Evolutionary conservation across 1,140 invertebrate genomes (phyloP), one percentile per base, ranked within the genome.

Genomic region (Babylonia areolata): DNA sequence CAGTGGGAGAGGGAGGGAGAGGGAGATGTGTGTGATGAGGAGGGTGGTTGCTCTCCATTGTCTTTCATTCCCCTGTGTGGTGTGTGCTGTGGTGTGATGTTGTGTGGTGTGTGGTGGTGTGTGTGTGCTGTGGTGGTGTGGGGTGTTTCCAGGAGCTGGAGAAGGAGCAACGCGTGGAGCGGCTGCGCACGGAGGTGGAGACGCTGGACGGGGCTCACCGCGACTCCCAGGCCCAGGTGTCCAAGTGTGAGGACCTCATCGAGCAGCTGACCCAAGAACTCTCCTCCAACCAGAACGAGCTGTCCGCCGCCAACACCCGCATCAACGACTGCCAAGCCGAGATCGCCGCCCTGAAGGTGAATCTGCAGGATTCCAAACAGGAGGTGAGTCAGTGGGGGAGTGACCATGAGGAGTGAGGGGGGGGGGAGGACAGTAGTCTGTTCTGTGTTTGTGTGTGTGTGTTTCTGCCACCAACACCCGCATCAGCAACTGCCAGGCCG

Each of bases 241-340:
- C 84, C 42, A 91, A 92, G 40, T 93, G 92, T 85, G 93, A 94
- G 80, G 91, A 93, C 46, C 90, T 94, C 31, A 92, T 94, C 31
- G 91, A 93, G 40, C 92, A 94, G 87, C 87, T 94, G n/a, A 93
- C 93, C 17, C 88, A 91, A 69, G 94, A 94, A 84, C 87, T 94
- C 51, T 92, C 90, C 64, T 85, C 86, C 1, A 90, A 90, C 3
- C 93, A 94, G 82, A 90, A 92, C 69, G 93, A 94, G 28, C 88
- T 94, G 46, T 89, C 90, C 28, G 83, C 91, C 39, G 87, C 92
- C 15, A 88, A 91, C 79, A 90, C 89, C 37, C 90, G 92, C n/a
- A 89, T 93, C 39, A 88, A 86, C 46, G 89, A 92, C 39, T 88
- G 90, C 80, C 91, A 94, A 37, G 92, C 92, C 35, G 90, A 89